A percentile compares a stretch with the other conserved stretches of the same genome.
Evolutionary conservation across 2,797 vertebrate species (phyloP).

Genomic region (Enteromius fasciolatus): DNA sequence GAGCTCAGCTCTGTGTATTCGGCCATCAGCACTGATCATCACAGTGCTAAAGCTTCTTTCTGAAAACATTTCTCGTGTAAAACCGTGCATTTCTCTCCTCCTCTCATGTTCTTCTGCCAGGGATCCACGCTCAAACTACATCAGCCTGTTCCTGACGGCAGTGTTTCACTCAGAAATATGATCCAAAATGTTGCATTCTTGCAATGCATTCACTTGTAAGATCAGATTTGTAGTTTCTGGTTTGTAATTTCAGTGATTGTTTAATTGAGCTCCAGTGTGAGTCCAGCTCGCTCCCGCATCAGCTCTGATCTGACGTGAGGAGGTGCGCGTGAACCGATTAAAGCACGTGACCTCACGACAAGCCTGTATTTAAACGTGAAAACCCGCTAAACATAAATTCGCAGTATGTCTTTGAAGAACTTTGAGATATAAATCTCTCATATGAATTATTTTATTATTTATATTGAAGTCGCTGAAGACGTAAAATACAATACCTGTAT

Average conservation of each 20-base stretch:
- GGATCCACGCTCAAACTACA: not conserved
- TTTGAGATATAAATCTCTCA: not conserved
- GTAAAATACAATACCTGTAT: not conserved
- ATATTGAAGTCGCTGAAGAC: not conserved
- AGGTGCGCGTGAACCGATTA: not conserved
- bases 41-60: constrained; percentile 7
- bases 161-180: not conserved
- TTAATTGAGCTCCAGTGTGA: not conserved
- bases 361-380: not conserved
- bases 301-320: not conserved
- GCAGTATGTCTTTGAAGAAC: not conserved
- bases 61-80: constrained; percentile 1
- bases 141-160: not conserved
- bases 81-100: not conserved
- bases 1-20: constrained; percentile 13
- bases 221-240: not conserved
- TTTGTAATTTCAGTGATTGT: not conserved
- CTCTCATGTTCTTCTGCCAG: not conserved
- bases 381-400: not conserved
- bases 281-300: not conserved
- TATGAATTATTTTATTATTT: not conserved
- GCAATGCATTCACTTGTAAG: not conserved
- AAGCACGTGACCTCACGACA: not conserved
- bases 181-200: not conserved
- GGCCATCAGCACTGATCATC: constrained; percentile 12